Conservation (phyloP, 2,888 invertebrate genomes). For the Buathra laborator region DNA sequence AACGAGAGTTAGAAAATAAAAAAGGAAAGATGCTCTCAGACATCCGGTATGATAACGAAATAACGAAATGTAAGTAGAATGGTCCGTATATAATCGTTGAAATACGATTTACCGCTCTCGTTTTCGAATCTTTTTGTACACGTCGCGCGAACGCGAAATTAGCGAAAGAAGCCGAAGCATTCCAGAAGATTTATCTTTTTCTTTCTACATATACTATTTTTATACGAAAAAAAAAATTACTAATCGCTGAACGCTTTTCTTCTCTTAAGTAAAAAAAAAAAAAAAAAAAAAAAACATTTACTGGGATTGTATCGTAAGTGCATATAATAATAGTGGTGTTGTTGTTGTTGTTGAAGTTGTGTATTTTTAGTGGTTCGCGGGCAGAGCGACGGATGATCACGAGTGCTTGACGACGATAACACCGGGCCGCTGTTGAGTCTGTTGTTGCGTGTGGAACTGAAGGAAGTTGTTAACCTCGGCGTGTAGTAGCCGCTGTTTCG, state of each 20-base stretch:
- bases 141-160: constrained; percentile 29
- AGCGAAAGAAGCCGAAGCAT: constrained; percentile 34
- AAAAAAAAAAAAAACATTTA: constrained; percentile 59
- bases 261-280: constrained; percentile 49
- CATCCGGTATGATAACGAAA: neutral
- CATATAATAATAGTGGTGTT: constrained; percentile 62
- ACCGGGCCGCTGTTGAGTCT: constrained; percentile 91
- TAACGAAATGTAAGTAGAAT: constrained; percentile 29
- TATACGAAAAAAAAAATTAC: constrained; percentile 35
- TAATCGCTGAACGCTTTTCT: constrained; percentile 46
- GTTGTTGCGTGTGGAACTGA: constrained; percentile 86
- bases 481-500: constrained; percentile 85
- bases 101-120: neutral
- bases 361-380: constrained; percentile 71
- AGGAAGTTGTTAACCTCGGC: constrained; percentile 89
- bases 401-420: constrained; percentile 96
- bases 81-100: neutral
- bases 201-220: constrained; percentile 51
- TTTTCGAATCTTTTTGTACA: neutral
- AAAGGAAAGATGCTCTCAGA: constrained; percentile 44
- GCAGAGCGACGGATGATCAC: constrained; percentile 83
- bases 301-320: constrained; percentile 64
- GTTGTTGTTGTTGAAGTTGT: constrained; percentile 48
- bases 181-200: constrained; percentile 25
- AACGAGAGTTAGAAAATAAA: constrained; percentile 51